Base-by-base conservation (phyloP, 1,140 invertebrate genomes). In the Drosophila insularis region DNA sequence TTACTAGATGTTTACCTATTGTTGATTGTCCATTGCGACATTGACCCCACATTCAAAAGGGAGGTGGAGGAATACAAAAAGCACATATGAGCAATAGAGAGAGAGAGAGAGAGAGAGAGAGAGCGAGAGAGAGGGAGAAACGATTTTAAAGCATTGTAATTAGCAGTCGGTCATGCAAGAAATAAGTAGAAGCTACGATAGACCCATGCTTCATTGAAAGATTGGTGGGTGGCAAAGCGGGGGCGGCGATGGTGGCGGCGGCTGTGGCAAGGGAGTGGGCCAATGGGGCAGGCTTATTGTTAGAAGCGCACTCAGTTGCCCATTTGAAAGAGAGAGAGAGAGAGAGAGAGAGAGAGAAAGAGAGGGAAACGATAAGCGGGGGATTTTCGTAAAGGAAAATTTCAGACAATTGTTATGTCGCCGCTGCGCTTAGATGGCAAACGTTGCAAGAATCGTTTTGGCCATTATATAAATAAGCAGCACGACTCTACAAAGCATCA, bases 141-240 rank as follows among this genome's bases (percentile, higher is more conserved):
- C 71, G 66, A 58, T 70, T 74, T 60, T 32, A 68, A 79, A 87
- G 74, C 71, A 90, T 81, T 89, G 87, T 82, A 91, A 91, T 90
- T 82, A 82, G 87, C 69, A 85, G 78, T 85, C 82, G 78, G 74
- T 91, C 86, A 91, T 90, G 90, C 86, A 89, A 90, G 81, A 91
- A 89, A 90, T 82, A 82, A 77, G 74, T 17, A 74, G 70, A 63
- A 67, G 70, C 69, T 63, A 68, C 56, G 23, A 61, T 31, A 54
- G 56, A 56, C 74, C 50, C 71, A 63, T 71, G 77, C 77, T 89
- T 87, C 84, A 87, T 84, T 87, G 84, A 89, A 71, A 74, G 68
- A 68, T 50, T 50, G 31, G 35, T 63, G 70, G 66, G 61, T 50
- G 73, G 37, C 17, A 50, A 65, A 39, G 7, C 14, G 17, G 8